Evolutionary conservation across 2,888 invertebrate species (phyloP).

Genomic region (Rhagonycha fulva): DNA sequence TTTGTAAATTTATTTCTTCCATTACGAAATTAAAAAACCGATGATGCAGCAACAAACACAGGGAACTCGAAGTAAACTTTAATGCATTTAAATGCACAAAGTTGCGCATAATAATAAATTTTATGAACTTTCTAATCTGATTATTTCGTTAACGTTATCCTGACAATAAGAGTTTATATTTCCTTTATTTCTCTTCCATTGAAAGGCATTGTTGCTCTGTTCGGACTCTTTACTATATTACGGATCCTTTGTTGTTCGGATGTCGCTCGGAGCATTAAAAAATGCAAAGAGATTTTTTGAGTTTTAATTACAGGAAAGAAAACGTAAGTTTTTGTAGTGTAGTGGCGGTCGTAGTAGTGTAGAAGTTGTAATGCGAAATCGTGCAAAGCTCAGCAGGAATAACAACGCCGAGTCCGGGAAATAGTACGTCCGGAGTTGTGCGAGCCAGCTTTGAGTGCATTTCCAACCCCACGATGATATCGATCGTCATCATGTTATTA

Average conservation of each 20-base stretch:
- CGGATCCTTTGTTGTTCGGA: background rate
- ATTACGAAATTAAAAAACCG: background rate
- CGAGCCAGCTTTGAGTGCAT: conserved; percentile 12
- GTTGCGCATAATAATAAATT: background rate
- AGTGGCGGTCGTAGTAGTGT: background rate
- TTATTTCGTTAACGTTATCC: too few species aligned
- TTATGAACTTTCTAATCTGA: background rate
- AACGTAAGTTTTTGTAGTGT: background rate
- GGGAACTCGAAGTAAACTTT: background rate
- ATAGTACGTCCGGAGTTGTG: conserved; percentile 8
- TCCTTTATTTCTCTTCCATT: background rate
- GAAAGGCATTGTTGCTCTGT: background rate
- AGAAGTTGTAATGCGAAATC: background rate
- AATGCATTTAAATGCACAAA: background rate
- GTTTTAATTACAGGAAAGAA: background rate
- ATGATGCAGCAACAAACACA: background rate
- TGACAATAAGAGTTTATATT: background rate
- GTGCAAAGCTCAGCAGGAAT: conserved; percentile 5
- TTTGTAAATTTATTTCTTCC: background rate
- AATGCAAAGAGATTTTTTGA: background rate
- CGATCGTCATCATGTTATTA: conserved; percentile 39
- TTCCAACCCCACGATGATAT: conserved; percentile 30
- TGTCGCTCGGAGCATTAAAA: background rate
- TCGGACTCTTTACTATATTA: background rate
- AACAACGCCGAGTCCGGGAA: conserved; percentile 4